Base-by-base conservation (phyloP, 2,797 vertebrate genomes). In the Pipistrellus kuhlii region DNA sequence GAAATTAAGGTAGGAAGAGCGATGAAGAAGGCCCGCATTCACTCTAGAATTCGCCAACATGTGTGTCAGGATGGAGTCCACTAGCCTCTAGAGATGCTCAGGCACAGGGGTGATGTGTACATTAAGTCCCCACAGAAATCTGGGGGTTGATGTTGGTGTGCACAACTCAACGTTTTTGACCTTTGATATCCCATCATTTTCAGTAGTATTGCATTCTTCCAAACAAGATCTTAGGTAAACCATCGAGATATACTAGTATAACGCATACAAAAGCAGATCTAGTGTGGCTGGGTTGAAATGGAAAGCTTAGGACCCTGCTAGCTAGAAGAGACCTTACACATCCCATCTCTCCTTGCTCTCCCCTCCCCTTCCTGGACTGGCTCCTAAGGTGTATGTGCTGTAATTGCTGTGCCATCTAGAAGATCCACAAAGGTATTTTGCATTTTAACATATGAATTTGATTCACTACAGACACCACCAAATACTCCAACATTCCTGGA, bases 331-430 rank as follows among this genome's bases (percentile, higher is more conserved):
- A 12, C 35, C 68, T 80, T 13, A 27, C 18, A 55, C 25, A 20
- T 8, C 46, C 48, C 73, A 51, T 85, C 30, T 80, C 71, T 77
- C 48, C 35, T 32, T 21, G 4, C 10, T 44, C 64, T 76, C 41
- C 44, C 32, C 66, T 90, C 32, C 10, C 51, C 23, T 71, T 91
- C 32, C 83, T 32, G 2, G n/a, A 77, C 51, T 8, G 32, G 30
- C 25, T 46, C 53, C 55, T 78, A 51, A 77, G 11, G 57, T 20
- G 0, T 32, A 51, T 68, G 20, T 44, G 8, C 51, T 77, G 9
- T 80, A 71, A 93, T n/a, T 90, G 68, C 62, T 85, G 85, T 92
- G 85, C 92, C 88, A 94, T 8, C 83, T 90, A 93, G 88, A 90
- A 78, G 90, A 93, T 53, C 64, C 71, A 90, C 51, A 93, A 90